Evolutionary conservation across 2,888 invertebrate species (phyloP).

Genomic region (Eumacrocentrus americanus): DNA sequence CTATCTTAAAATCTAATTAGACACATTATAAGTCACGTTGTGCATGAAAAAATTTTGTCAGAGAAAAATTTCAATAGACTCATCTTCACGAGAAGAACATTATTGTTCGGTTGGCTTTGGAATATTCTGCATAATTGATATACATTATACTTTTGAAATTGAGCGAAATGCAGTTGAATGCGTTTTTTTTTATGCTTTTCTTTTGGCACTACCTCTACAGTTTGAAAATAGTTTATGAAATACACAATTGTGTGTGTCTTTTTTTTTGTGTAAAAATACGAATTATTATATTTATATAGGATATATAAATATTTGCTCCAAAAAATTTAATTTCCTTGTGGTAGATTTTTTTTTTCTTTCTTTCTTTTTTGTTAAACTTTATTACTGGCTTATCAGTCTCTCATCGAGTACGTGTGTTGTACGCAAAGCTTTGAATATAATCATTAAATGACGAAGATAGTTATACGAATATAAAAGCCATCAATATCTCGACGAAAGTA

Average conservation of each 20-base stretch:
- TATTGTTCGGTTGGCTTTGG: background rate
- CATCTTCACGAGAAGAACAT: background rate
- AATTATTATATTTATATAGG: background rate
- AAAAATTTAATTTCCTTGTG: too few relatives aligned
- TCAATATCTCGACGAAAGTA: too few relatives aligned
- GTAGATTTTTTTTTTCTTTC: background rate
- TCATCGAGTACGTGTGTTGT: too few relatives aligned
- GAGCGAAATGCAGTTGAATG: background rate
- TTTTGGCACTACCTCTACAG: slow-evolving; percentile 19
- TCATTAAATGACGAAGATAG: too few relatives aligned
- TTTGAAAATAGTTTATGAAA: slow-evolving; percentile 18
- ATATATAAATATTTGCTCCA: slow-evolving; percentile 25
- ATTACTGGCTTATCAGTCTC: slow-evolving; percentile 24
- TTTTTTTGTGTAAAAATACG: slow-evolving; percentile 27
- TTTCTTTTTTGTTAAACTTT: background rate
- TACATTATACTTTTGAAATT: background rate
- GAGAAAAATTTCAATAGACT: too few relatives aligned
- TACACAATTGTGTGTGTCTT: background rate
- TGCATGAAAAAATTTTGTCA: too few relatives aligned
- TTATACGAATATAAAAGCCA: too few relatives aligned
- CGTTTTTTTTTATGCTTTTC: slow-evolving; percentile 6
- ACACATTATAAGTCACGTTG: too few relatives aligned
- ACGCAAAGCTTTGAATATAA: too few relatives aligned
- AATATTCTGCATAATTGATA: background rate
- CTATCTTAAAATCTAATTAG: slow-evolving; percentile 3